Evolutionary conservation across 2,888 invertebrate genomes (phyloP), one percentile per base, ranked within the genome.

Genomic region (Margaritifera margaritifera): DNA sequence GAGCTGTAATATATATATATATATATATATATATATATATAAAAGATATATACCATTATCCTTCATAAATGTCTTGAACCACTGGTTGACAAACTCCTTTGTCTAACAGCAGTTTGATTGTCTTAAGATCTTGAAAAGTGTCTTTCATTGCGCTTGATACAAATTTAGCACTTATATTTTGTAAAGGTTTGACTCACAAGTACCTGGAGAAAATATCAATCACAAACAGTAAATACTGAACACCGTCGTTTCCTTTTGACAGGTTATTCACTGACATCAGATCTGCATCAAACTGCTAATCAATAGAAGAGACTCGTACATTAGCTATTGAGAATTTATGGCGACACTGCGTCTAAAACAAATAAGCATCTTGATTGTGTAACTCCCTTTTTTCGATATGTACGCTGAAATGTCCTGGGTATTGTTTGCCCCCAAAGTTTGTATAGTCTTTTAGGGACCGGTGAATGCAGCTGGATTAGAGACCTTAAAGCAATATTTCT

Each of bases 181-280:
- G 61, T 31, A 69, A 55, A 19, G 65, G 62, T 62, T 62, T 55
- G 6, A 69, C 58, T 50, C 62, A 61, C 11, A 69, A 20, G 42
- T 27, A 58, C 22, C 59, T 60, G 11, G 64, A 69, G 11, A 64
- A 64, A 54, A 60, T 65, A 42, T 69, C 69, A 22, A 69, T 69
- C 18, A 53, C 61, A 42, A 22, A 56, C 5, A 69, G 22, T 53
- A 67, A 51, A 62, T 25, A 67, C 57, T n/a, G 31, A 20, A 55
- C 24, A 24, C 51, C 55, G 60, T 61, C 62, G 62, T 64, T 64
- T 19, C 64, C 61, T 22, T 56, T n/a, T 25, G 57, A 57, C 55
- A 71, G 19, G 57, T 69, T 69, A 6, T n/a, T 8, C 61, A 69
- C 53, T 6, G 51, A 61, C 22, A 65, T 51, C 3, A 66, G 55